phyloP scores from a whole-genome alignment of 2,888 invertebrate genomes.

The Nipponacmea schrenckii region DNA sequence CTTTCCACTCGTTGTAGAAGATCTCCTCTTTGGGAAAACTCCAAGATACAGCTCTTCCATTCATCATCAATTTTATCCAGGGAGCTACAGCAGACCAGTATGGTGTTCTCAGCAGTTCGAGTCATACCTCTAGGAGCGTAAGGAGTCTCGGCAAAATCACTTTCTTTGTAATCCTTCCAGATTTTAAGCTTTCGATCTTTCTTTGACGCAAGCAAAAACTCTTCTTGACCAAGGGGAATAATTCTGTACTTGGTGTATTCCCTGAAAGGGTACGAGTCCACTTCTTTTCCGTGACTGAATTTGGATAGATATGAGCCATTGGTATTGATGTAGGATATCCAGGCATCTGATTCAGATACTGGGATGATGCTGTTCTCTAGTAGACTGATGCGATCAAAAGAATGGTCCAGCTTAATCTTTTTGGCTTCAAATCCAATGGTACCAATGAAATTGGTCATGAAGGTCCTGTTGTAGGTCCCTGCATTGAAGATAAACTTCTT shows the following conservation, averaged over 20 bases:
- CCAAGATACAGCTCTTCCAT: conserved; percentile 12
- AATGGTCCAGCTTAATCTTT: conserved; percentile 11
- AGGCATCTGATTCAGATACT: conserved; percentile 14
- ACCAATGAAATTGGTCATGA: conserved; percentile 11
- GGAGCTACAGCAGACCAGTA: conserved; percentile 8
- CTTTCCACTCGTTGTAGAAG: conserved; percentile 2
- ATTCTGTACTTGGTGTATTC: conserved; percentile 5
- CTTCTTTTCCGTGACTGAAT: conserved; percentile 14
- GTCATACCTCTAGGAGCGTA: conserved; percentile 12
- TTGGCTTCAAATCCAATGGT: conserved; percentile 17
- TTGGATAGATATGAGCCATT: conserved; percentile 10
- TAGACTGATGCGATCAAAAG: conserved; percentile 15
- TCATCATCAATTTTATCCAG: neutral
- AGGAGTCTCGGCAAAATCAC: conserved; percentile 10
- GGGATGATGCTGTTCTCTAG: conserved; percentile 17
- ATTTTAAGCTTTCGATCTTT: conserved; percentile 13
- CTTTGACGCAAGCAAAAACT: conserved; percentile 18
- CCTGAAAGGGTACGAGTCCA: conserved; percentile 9
- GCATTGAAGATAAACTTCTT: conserved; percentile 16
- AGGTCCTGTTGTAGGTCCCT: conserved; percentile 1
- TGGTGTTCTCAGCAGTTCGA: conserved; percentile 11
- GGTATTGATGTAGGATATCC: conserved; percentile 18
- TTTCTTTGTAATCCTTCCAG: neutral
- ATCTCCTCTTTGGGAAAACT: conserved; percentile 18
- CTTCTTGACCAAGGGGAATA: neutral